These are phyloP conservation scores for Asteroscopus sphinx DNA, from an alignment of 2,888 invertebrate genomes.

Conservation along the genomic window DNA sequence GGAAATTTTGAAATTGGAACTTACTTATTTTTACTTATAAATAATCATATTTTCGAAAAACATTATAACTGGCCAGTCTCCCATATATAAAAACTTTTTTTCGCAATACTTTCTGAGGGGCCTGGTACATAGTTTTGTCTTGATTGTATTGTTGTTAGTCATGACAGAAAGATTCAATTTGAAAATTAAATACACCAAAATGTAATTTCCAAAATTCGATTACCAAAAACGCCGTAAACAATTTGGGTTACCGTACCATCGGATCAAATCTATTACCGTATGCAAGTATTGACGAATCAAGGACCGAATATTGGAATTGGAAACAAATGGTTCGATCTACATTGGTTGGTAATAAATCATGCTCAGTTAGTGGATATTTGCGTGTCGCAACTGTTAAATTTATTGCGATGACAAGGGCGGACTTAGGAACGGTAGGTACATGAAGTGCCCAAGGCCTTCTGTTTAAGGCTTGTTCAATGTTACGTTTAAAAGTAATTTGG, in stretches of 20 bases:
- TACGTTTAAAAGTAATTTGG: conserved; percentile 28
- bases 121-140: too few species aligned
- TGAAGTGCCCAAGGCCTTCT: conserved; percentile 49
- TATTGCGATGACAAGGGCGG: conserved; percentile 80
- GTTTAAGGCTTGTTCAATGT: conserved; percentile 38
- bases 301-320: conserved; percentile 47
- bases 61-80: too few species aligned
- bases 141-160: conserved; percentile 7
- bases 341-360: conserved; percentile 74
- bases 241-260: conserved; percentile 60
- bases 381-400: conserved; percentile 82
- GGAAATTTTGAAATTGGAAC: too few species aligned
- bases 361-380: conserved; percentile 82
- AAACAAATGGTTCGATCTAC: conserved; percentile 70
- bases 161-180: conserved; percentile 54
- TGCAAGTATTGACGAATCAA: conserved; percentile 57
- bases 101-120: too few species aligned
- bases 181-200: conserved; percentile 32
- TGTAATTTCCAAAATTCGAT: conserved; percentile 67
- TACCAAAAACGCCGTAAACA: conserved; percentile 74
- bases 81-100: too few species aligned
- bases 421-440: conserved; percentile 56
- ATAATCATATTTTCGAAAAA: too few species aligned
- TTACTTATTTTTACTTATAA: too few species aligned
- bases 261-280: conserved; percentile 63